A percentile compares a stretch with the other conserved stretches of the same genome.
phyloP scores from a whole-genome alignment of 2,888 invertebrate species.

The Marronus borbonicus region DNA sequence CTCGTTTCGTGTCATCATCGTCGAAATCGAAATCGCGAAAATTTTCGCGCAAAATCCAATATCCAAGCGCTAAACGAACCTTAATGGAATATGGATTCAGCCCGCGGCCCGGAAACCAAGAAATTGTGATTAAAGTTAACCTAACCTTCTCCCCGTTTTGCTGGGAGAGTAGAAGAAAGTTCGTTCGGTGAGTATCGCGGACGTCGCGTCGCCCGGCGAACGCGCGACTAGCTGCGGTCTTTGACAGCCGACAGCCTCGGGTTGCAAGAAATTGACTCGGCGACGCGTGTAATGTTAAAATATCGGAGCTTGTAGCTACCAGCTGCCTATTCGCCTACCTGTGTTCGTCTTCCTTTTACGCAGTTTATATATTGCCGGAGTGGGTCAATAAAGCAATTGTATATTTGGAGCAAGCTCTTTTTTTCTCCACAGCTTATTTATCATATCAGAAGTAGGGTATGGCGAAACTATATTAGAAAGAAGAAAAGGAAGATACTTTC shows the following conservation, averaged over 20 bases:
- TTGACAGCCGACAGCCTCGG: slow-evolving; percentile 62
- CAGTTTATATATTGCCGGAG: slow-evolving; percentile 7
- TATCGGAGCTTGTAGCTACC: slow-evolving; percentile 48
- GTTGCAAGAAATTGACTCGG: slow-evolving; percentile 64
- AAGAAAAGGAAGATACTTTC: too few relatives aligned
- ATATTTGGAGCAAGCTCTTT: not conserved
- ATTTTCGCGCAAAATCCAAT: slow-evolving; percentile 42
- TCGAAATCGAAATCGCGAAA: slow-evolving; percentile 23
- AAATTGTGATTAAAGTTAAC: slow-evolving; percentile 60
- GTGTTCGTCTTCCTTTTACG: not conserved
- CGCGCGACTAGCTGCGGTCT: slow-evolving; percentile 56
- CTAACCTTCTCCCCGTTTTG: slow-evolving; percentile 50
- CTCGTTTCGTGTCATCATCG: not conserved
- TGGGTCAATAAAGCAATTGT: slow-evolving; percentile 29
- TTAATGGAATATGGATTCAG: slow-evolving; percentile 55
- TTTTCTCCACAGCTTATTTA: not conserved
- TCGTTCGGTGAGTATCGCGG: not conserved
- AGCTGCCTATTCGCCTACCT: not conserved
- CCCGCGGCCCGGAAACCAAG: slow-evolving; percentile 55
- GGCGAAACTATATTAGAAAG: not conserved
- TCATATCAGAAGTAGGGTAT: not conserved
- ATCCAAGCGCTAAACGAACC: slow-evolving; percentile 39
- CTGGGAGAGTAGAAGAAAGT: not conserved
- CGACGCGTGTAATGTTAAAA: slow-evolving; percentile 64
- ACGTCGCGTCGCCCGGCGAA: slow-evolving; percentile 16